These are phyloP conservation scores for Biston betularia DNA, from an alignment of 2,888 invertebrate species.

Conservation along the genomic window DNA sequence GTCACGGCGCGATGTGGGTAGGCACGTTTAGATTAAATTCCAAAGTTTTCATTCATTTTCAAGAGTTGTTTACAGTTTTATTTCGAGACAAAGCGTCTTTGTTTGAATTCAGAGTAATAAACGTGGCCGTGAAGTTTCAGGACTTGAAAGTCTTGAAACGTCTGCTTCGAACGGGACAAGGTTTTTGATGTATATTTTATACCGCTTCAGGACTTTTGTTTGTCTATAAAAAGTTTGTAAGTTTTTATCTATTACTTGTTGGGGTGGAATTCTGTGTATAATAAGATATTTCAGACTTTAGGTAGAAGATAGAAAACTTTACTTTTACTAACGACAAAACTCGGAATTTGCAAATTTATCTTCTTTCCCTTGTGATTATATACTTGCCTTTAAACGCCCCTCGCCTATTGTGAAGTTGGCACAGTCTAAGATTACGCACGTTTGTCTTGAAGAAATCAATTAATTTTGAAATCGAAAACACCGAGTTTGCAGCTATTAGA, in stretches of 20 bases:
- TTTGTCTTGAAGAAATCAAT: too few species aligned
- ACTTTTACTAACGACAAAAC: background rate
- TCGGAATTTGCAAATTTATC: too few species aligned
- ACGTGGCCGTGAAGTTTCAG: slow-evolving; percentile 22
- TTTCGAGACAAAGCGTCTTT: slow-evolving; percentile 30
- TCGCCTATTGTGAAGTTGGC: too few species aligned
- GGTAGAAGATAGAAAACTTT: background rate
- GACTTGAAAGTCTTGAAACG: slow-evolving; percentile 15
- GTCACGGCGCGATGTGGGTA: slow-evolving; percentile 14
- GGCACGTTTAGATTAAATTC: slow-evolving; percentile 25
- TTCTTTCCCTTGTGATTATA: too few species aligned
- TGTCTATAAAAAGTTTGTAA: slow-evolving; percentile 9
- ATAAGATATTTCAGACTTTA: background rate
- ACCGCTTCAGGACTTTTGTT: background rate
- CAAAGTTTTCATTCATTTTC: slow-evolving; percentile 32
- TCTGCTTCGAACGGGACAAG: slow-evolving; percentile 11
- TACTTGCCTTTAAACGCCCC: too few species aligned
- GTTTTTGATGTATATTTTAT: slow-evolving; percentile 20
- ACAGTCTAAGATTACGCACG: too few species aligned
- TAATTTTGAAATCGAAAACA: too few species aligned
- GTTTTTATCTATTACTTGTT: background rate
- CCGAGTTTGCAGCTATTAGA: too few species aligned
- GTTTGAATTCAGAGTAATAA: slow-evolving; percentile 24
- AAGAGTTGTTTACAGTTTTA: slow-evolving; percentile 32
- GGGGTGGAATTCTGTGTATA: background rate